A percentile compares a stretch with the other conserved stretches of the same genome.
Conservation (phyloP, 2,797 vertebrate species). For the Odontamblyopus lacepedii region DNA sequence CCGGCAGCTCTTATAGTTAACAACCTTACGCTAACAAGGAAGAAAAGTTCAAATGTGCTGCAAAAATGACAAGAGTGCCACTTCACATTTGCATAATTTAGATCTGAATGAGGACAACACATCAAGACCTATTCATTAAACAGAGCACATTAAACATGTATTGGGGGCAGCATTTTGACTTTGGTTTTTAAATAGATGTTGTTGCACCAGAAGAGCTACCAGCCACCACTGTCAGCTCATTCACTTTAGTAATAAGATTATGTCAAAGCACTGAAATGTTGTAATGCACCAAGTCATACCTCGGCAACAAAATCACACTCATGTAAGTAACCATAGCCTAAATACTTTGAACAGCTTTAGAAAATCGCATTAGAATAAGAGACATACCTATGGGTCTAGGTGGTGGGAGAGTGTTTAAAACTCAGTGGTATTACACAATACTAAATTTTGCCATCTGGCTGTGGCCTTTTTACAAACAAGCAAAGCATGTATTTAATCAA, state of each 20-base stretch:
- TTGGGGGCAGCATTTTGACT: conserved; percentile 41
- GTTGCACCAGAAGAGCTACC: conserved; percentile 32
- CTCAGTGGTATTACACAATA: not conserved
- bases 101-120: not conserved
- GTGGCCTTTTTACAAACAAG: too few relatives aligned
- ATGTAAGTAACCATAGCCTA: conserved; percentile 21
- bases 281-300: conserved; percentile 26
- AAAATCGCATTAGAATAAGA: conserved; percentile 49
- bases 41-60: not conserved
- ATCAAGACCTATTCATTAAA: not conserved
- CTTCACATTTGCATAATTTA: conserved; percentile 2
- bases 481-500: too few relatives aligned
- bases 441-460: too few relatives aligned
- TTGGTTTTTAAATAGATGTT: conserved; percentile 40
- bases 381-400: conserved; percentile 21
- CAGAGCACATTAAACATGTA: conserved; percentile 52
- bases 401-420: conserved; percentile 18
- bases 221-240: conserved; percentile 37
- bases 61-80: not conserved
- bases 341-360: conserved; percentile 32
- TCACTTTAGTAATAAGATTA: conserved; percentile 43
- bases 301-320: conserved; percentile 18
- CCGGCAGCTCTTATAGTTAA: not conserved
- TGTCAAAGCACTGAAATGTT: conserved; percentile 28
- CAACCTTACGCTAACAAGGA: not conserved